Conservation (phyloP, 2,113 vertebrate species). For the Lontra canadensis region DNA sequence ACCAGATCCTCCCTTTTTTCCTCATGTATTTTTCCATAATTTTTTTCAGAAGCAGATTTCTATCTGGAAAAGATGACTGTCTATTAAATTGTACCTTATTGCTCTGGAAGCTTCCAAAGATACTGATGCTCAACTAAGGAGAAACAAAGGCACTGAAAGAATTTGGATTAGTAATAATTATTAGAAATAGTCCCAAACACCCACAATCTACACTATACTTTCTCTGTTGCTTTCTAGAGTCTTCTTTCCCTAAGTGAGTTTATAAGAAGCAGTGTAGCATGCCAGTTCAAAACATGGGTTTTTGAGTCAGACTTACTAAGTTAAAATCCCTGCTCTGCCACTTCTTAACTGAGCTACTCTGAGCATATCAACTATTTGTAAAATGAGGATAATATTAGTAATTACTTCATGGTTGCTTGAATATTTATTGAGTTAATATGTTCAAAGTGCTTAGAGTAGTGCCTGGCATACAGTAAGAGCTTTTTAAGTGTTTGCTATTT, state of each 20-base stretch:
- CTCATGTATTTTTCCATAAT: neutral
- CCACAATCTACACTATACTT: neutral
- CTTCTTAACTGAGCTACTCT: neutral
- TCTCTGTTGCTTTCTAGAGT: neutral
- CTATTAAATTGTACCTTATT: neutral
- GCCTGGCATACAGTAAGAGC: neutral
- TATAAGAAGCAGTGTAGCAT: neutral
- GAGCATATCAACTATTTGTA: neutral
- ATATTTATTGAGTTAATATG: conserved; percentile 44
- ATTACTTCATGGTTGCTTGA: conserved; percentile 22
- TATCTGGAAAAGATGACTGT: neutral
- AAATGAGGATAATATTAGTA: neutral
- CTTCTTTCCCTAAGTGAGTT: neutral
- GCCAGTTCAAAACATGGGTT: neutral
- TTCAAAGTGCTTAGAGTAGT: conserved; percentile 35
- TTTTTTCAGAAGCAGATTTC: neutral
- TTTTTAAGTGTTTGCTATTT: conserved; percentile 44
- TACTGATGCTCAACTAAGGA: neutral
- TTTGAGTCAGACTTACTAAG: neutral
- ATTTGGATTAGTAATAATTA: neutral
- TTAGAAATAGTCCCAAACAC: neutral
- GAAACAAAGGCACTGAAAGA: neutral
- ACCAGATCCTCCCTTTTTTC: neutral
- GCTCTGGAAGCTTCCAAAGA: neutral
- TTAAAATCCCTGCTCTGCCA: neutral